These are phyloP conservation scores for Phengaris alcon DNA, from an alignment of 2,888 invertebrate genomes.

Conservation along the genomic window DNA sequence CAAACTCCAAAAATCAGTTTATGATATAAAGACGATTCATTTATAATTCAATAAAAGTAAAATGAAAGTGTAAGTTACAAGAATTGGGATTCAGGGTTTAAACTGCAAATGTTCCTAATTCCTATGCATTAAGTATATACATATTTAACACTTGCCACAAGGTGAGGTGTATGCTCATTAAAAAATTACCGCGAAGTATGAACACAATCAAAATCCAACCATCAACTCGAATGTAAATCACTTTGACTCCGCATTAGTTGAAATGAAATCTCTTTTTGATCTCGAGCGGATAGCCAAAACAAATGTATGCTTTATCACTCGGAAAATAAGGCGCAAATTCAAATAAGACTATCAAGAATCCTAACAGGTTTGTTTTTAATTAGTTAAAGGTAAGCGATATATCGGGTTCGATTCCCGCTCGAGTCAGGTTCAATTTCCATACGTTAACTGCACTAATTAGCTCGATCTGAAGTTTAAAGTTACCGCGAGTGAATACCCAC, in stretches of 20 bases:
- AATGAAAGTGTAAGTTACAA: too few relatives aligned
- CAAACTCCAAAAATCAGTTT: too few relatives aligned
- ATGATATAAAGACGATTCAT: too few relatives aligned
- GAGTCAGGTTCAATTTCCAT: conserved; percentile 38
- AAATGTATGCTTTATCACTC: conserved; percentile 15
- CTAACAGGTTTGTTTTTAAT: conserved; percentile 40
- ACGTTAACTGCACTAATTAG: conserved; percentile 38
- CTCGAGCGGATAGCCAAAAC: not conserved
- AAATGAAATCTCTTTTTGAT: conserved; percentile 22
- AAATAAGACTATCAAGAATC: not conserved
- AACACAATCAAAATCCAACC: conserved; percentile 17
- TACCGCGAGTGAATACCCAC: conserved; percentile 14
- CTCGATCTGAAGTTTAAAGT: conserved; percentile 28
- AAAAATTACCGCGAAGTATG: conserved; percentile 1
- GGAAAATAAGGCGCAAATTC: conserved; percentile 17
- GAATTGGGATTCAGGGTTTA: too few relatives aligned
- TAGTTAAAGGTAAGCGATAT: conserved; percentile 41
- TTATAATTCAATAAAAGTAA: too few relatives aligned
- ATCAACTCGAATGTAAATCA: conserved; percentile 23
- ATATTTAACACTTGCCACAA: not conserved
- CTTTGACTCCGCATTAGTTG: conserved; percentile 23
- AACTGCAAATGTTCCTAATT: too few relatives aligned
- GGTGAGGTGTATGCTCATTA: not conserved
- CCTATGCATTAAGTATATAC: too few relatives aligned
- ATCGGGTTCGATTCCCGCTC: conserved; percentile 43